Conservation (phyloP, 2,113 vertebrate genomes). For the Nycticorax nycticorax region DNA sequence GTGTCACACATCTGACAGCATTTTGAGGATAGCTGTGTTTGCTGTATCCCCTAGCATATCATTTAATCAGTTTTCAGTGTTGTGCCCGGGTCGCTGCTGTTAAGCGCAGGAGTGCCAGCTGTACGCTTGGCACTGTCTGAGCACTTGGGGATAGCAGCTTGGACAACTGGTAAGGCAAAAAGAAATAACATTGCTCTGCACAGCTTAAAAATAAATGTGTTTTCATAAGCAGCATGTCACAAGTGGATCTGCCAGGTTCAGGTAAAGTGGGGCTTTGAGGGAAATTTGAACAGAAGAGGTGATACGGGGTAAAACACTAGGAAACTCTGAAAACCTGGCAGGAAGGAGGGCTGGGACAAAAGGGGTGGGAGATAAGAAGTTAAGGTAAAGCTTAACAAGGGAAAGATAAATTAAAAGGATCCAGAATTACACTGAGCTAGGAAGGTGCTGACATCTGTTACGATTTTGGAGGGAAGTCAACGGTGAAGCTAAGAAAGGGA, state of each 20-base stretch:
- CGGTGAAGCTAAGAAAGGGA: neutral
- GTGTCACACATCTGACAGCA: neutral
- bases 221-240: neutral
- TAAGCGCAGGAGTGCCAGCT: neutral
- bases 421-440: neutral
- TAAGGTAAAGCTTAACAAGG: neutral
- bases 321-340: neutral
- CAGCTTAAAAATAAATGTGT: neutral
- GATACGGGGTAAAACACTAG: neutral
- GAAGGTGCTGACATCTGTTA: neutral
- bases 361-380: neutral
- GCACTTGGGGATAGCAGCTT: neutral
- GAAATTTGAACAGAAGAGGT: neutral
- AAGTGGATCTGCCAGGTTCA: neutral
- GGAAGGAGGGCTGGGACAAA: neutral
- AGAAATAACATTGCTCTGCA: neutral
- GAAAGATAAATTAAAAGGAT: neutral
- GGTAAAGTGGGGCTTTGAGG: neutral
- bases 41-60: neutral
- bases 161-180: neutral
- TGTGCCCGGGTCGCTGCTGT: rapidly evolving
- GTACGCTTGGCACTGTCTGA: neutral
- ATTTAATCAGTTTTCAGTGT: neutral
- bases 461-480: slow-evolving; percentile 3
- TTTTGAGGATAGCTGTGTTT: neutral